A percentile compares a stretch with the other conserved stretches of the same genome.
phyloP scores from a whole-genome alignment of 1,140 invertebrate genomes.

The Drosophila subobscura region DNA sequence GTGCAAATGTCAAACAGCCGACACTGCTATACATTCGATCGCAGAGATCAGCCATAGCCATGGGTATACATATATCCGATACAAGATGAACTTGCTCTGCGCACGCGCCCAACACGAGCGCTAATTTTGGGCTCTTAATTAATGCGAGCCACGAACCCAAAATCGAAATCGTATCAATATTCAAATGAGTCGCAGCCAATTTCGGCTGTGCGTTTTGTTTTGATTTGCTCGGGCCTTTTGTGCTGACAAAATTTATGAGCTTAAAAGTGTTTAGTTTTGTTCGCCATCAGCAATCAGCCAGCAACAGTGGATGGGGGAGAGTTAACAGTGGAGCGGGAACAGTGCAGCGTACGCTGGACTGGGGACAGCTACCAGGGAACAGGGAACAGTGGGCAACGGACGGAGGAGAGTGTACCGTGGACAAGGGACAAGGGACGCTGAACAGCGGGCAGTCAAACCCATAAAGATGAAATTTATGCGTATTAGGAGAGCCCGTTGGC shows the following conservation, averaged over 20 bases:
- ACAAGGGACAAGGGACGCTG: no score
- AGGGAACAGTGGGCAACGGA: no score
- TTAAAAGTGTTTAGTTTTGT: constrained; percentile 61
- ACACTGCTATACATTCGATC: constrained; percentile 19
- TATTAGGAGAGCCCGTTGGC: constrained; percentile 28
- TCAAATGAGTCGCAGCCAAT: constrained; percentile 36
- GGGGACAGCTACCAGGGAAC: no score
- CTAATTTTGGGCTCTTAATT: constrained; percentile 49
- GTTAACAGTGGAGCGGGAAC: no score
- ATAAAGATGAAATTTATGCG: constrained; percentile 55
- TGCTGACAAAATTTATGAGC: constrained; percentile 50
- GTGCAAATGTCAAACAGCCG: constrained; percentile 15
- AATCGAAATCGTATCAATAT: constrained; percentile 55
- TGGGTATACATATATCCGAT: background rate
- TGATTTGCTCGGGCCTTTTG: constrained; percentile 34
- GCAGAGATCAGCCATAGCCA: constrained; percentile 11
- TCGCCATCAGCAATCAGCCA: constrained; percentile 41
- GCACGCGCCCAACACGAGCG: constrained; percentile 52
- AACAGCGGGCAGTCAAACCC: constrained; percentile 26
- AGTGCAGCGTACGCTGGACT: no score
- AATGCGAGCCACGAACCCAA: constrained; percentile 37
- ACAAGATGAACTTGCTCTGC: constrained; percentile 25
- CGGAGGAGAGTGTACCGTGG: no score
- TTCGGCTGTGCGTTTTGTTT: constrained; percentile 34
- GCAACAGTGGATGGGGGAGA: background rate